Conservation (phyloP, 2,113 vertebrate genomes). For the Chaetodon trifascialis region DNA sequence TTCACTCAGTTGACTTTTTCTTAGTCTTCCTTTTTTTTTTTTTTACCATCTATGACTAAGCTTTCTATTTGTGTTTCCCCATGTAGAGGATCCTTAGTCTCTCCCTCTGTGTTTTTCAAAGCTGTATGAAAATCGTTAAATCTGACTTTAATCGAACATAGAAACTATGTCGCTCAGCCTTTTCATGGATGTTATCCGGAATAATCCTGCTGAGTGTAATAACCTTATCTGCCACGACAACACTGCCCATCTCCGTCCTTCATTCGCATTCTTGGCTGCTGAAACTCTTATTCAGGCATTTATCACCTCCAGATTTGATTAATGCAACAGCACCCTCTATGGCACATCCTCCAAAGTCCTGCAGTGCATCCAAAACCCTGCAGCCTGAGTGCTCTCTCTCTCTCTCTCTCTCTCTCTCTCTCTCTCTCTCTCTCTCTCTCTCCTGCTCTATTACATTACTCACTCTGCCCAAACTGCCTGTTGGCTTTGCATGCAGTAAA, state of each 20-base stretch:
- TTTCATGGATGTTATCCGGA: conserved; percentile 18
- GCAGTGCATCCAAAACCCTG: conserved; percentile 25
- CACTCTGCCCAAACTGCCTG: conserved; percentile 16
- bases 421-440: conserved; percentile 4
- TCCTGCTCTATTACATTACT: conserved; percentile 37
- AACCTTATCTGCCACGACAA: conserved; percentile 26
- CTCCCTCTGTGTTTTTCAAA: too few species aligned
- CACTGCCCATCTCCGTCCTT: conserved; percentile 33
- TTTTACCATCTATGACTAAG: too few species aligned
- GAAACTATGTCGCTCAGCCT: background rate
- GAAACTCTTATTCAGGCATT: conserved; percentile 52
- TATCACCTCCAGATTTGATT: conserved; percentile 60
- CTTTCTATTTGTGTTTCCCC: too few species aligned
- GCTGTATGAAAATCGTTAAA: background rate
- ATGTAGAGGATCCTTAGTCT: too few species aligned
- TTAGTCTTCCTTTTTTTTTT: too few species aligned
- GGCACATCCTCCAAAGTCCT: conserved; percentile 49
- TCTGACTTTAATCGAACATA: background rate
- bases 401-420: conserved; percentile 13
- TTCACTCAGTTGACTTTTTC: too few species aligned
- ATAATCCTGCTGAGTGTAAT: conserved; percentile 11
- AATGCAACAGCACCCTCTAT: conserved; percentile 73
- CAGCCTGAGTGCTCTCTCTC: conserved; percentile 5
- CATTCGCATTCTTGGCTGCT: conserved; percentile 45
- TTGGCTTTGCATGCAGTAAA: conserved; percentile 49